Base-by-base conservation (phyloP, 1,140 invertebrate genomes). In the Nephotettix cincticeps region DNA sequence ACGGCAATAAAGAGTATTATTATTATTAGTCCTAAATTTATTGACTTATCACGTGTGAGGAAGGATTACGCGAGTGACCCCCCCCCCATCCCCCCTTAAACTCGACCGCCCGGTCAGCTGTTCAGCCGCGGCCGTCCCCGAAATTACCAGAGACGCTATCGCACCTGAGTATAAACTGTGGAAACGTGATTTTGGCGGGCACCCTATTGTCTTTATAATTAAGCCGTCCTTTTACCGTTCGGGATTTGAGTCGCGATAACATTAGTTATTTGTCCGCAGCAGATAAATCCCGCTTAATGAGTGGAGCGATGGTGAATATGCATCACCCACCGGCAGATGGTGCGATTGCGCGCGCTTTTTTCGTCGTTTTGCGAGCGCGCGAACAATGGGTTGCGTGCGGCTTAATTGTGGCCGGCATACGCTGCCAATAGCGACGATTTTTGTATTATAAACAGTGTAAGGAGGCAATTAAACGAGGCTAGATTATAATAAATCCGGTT, bases 241-340 rank as follows among this genome's bases (percentile, higher is more conserved):
- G 47, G 47, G 47, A 51, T 51, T 51, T 51, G 6, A 51, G 4
- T 51, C 17, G 47, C 47, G 47, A 51, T 51, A 51, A 51, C 47
- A 51, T 51, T 51, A 51, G 47, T 51, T 51, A 51, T 51, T 51
- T 51, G 47, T 51, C 47, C 47, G 47, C 17, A 3, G 3, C 21
- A n/a, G 47, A 51, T 51, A 51, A 51, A 51, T 51, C 47, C 47
- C 47, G n/a, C 17, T 51, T 51, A 51, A 51, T 51, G 47, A 51
- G 47, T 19, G 47, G 17, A 36, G 32, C 4, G 6, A 4, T n/a
- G 47, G 21, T 51, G 19, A 51, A 51, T 51, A 51, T 51, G 6
- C 21, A 51, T 51, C 47, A 51, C 47, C 9, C 9, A n/a, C 9
- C 40, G n/a, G 47, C n/a, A 23, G 17, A 23, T 19, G 47, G 21